These are phyloP conservation scores for Drosophila phalerata DNA, from an alignment of 2,888 invertebrate species.

Conservation along the genomic window DNA sequence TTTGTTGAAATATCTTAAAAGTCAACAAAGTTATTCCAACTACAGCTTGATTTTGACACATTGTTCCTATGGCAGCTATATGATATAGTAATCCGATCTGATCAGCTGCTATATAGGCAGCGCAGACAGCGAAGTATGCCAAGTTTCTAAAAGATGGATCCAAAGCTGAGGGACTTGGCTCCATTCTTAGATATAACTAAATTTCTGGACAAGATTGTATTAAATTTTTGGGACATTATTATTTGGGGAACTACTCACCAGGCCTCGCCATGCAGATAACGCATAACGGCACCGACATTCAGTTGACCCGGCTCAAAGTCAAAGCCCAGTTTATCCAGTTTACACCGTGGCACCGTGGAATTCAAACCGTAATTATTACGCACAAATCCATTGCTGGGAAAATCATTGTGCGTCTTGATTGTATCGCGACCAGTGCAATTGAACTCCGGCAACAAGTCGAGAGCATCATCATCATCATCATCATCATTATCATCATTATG, in stretches of 20 bases:
- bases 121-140: too few species aligned
- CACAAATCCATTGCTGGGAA: slow-evolving; percentile 77
- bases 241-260: slow-evolving; percentile 68
- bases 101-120: too few species aligned
- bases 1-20: too few species aligned
- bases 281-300: slow-evolving; percentile 49
- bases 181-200: too few species aligned
- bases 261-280: slow-evolving; percentile 75
- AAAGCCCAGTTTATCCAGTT: slow-evolving; percentile 56
- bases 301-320: slow-evolving; percentile 72
- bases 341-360: slow-evolving; percentile 33
- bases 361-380: slow-evolving; percentile 71
- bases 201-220: too few species aligned
- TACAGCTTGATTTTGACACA: too few species aligned
- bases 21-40: too few species aligned
- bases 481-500: slow-evolving; percentile 9
- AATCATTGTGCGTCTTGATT: slow-evolving; percentile 55
- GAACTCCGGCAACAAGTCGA: slow-evolving; percentile 78
- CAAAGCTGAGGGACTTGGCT: too few species aligned
- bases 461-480: slow-evolving; percentile 13
- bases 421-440: slow-evolving; percentile 82
- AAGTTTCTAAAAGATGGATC: too few species aligned
- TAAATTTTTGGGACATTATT: neutral
- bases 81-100: too few species aligned
- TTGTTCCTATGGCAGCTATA: too few species aligned